Evolutionary conservation across 1,140 invertebrate species (phyloP).

Genomic region (Asbolus verrucosus): DNA sequence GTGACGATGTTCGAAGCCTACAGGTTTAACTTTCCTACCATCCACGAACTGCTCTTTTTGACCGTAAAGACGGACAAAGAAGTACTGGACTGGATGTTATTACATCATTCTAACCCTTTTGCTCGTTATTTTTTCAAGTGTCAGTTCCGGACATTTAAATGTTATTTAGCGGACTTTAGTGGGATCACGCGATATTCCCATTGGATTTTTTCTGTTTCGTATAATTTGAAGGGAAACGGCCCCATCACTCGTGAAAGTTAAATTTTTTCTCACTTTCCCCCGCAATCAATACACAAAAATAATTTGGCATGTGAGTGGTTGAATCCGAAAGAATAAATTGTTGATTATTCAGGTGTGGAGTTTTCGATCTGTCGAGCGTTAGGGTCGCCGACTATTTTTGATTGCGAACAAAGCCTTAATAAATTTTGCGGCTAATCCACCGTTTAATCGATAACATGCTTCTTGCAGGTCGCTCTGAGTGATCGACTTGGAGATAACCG

Average conservation of each 20-base stretch:
- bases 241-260: neutral
- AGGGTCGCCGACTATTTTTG: constrained; percentile 1
- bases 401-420: neutral
- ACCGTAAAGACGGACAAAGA: no score
- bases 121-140: constrained; percentile 18
- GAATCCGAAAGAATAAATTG: no score
- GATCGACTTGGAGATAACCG: constrained; percentile 54
- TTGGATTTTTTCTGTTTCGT: constrained; percentile 4
- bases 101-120: constrained; percentile 23
- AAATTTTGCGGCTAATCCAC: constrained; percentile 14
- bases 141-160: constrained; percentile 24
- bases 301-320: neutral
- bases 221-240: constrained; percentile 16
- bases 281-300: constrained; percentile 4
- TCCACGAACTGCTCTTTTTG: neutral
- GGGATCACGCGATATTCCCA: constrained; percentile 6
- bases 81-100: constrained; percentile 32
- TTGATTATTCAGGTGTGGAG: no score
- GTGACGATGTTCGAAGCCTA: constrained; percentile 39
- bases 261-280: neutral
- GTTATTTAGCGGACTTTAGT: neutral
- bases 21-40: neutral
- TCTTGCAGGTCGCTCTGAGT: constrained; percentile 58
- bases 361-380: no score
- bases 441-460: constrained; percentile 21